Evolutionary conservation across 1,140 invertebrate species (phyloP), one percentile per base, ranked within the genome.

Genomic region (Cryptotermes secundus): DNA sequence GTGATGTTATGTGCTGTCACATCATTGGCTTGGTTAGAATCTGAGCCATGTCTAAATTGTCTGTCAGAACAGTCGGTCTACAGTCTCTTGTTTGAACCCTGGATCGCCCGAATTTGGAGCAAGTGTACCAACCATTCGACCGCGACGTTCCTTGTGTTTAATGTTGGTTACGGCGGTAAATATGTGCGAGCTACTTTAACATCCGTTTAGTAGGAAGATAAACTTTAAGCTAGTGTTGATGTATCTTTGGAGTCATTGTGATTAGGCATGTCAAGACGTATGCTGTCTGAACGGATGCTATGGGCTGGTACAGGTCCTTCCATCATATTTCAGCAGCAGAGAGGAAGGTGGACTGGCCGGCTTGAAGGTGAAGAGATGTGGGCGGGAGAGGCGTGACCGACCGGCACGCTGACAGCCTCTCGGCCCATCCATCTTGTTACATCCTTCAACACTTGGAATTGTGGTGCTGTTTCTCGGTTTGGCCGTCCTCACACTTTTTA

Each of bases 361-460:
- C 59, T 72, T 31, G 59, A n/a, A 72, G 59, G 59, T 72, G 59
- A 72, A 72, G 59, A 72, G 26, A 72, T 31, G 59, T 72, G 59
- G 59, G 59, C 59, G 59, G 59, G 59, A n/a, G 59, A 72, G 59
- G 59, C 59, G 59, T 72, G 59, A 72, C 59, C 59, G 59, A 72
- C 53, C 53, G 53, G 19, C 53, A 59, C 19, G 6, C 19, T 59
- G 53, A 59, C 24, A 16, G 19, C 53, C 19, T 26, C 24, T 26
- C 53, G 53, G 19, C 59, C 31, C 59, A 72, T 72, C 59, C 59
- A 72, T 72, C 59, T 31, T 9, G 16, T 26, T 26, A n/a, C 59
- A n/a, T 3, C 26, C 59, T 72, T 72, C 59, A 72, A 31, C 59
- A 72, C 59, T 72, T 72, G 31, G 59, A 72, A 72, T n/a, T 72